A percentile compares a stretch with the other conserved stretches of the same genome.
phyloP scores from a whole-genome alignment of 2,797 vertebrate genomes.

The Schizothorax lantsangensis region DNA sequence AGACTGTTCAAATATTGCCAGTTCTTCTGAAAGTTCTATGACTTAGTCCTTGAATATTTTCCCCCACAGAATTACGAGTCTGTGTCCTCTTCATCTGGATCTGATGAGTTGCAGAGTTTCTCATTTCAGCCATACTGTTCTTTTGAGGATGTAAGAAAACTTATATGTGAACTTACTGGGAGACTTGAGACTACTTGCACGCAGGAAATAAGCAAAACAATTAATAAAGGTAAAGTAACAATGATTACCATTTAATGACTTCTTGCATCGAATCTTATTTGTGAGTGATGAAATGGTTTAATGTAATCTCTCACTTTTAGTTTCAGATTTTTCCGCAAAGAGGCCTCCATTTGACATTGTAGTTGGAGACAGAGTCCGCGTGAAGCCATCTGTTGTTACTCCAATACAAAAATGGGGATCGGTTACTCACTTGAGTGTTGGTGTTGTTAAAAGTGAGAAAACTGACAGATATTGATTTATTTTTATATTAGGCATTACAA shows the following conservation, averaged over 20 bases:
- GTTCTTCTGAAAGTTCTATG: background rate
- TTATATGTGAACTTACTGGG: constrained; percentile 33
- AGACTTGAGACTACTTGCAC: constrained; percentile 34
- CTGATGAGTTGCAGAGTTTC: background rate
- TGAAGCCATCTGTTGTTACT: constrained; percentile 43
- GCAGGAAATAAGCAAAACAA: constrained; percentile 38
- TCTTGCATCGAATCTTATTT: background rate
- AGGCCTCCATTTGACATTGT: constrained; percentile 6
- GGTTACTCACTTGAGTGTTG: constrained; percentile 34
- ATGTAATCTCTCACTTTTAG: background rate
- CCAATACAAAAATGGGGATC: constrained; percentile 51
- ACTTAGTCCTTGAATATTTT: background rate
- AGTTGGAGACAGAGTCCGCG: constrained; percentile 41
- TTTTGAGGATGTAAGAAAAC: constrained; percentile 14
- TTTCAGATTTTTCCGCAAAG: constrained; percentile 17
- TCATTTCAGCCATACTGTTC: constrained; percentile 12
- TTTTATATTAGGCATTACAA: background rate
- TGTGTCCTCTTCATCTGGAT: constrained; percentile 21
- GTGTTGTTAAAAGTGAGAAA: constrained; percentile 37
- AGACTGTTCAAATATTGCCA: background rate
- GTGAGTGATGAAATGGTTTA: background rate
- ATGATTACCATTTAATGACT: background rate
- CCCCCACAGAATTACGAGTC: constrained; percentile 43
- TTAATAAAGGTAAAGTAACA: constrained; percentile 24
- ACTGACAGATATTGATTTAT: background rate